Evolutionary conservation across 2,113 vertebrate species (phyloP), one percentile per base, ranked within the genome.

Genomic region (Triplophysa siluroides): DNA sequence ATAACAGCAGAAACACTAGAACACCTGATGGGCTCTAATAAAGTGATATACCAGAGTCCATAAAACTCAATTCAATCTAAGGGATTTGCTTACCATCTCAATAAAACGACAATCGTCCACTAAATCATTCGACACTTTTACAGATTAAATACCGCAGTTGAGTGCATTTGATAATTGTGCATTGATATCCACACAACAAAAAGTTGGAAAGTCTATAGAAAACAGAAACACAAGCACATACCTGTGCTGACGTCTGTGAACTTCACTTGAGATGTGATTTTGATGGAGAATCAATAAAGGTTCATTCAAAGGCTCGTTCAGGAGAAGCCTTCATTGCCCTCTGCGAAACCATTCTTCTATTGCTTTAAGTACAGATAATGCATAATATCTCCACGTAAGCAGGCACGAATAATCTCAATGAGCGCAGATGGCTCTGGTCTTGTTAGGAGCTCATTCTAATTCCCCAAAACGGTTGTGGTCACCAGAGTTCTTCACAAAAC

Each of bases 361-460:
- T 73, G 26, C 72, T 82, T 78, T 85, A 76, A 81, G 76, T 84
- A 81, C 81, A 83, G 88, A 88, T 90, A 86, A 90, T 88, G 84
- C 78, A 3, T 86, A 78, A 87, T 88, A 87, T 88, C 84, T 86
- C 85, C 62, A 83, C 1, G 87, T 92, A 91, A 91, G 90, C 92
- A 92, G 83, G 87, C 83, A 83, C 86, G 91, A 86, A 91, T 88
- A 70, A 91, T 89, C 88, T 92, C 90, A 89, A 90, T 89, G 74
- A 83, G 76, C 81, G 83, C 76, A n/a, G 69, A 79, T 89, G 86
- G 88, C 88, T 87, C 83, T 87, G 79, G 65, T 73, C 75, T 64
- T 87, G 83, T 85, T 85, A 82, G 82, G 79, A 70, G 1, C 82
- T 78, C 83, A 86, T 82, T 88, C 24, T 87, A 85, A 83, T 81